Evolutionary conservation across 92 coral and sea anemone species (phyloP).

Genomic region (Scolanthus callimorphus): DNA sequence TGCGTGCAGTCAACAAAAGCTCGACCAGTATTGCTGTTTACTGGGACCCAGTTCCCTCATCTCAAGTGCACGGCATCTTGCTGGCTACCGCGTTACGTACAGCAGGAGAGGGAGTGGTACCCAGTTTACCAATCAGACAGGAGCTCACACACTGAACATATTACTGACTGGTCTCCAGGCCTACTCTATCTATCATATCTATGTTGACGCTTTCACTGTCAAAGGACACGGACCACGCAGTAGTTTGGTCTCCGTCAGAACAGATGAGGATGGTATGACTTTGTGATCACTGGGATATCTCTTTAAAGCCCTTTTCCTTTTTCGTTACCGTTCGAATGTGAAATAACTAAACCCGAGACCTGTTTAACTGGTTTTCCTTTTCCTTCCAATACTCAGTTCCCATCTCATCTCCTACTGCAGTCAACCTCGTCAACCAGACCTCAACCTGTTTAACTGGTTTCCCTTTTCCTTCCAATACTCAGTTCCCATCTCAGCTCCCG

Average conservation of each 20-base stretch:
- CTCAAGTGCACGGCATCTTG: background rate
- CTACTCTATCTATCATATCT: background rate
- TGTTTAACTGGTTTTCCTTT: too few species aligned
- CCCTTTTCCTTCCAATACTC: too few species aligned
- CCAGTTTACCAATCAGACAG: background rate
- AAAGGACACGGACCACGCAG: slow-evolving; percentile 1
- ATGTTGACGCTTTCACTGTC: background rate
- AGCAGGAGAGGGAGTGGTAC: background rate
- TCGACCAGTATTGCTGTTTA: slow-evolving; percentile 3
- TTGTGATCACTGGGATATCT: too few species aligned
- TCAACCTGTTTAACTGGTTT: too few species aligned
- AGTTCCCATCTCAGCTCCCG: too few species aligned
- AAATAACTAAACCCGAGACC: too few species aligned
- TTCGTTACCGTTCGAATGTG: too few species aligned
- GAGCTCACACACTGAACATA: background rate
- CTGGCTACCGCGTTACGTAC: slow-evolving; percentile 2
- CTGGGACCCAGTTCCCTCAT: slow-evolving; percentile 12
- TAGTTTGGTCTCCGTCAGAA: background rate
- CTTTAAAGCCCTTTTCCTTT: too few species aligned
- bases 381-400: too few species aligned
- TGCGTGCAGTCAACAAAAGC: slow-evolving; percentile 4
- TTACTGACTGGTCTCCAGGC: background rate
- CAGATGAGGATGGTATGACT: slow-evolving; percentile 2
- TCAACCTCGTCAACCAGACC: too few species aligned
- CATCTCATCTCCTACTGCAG: too few species aligned